Evolutionary conservation across 1,140 invertebrate genomes (phyloP).

Genomic region (Macrotrachela quadricornifera): DNA sequence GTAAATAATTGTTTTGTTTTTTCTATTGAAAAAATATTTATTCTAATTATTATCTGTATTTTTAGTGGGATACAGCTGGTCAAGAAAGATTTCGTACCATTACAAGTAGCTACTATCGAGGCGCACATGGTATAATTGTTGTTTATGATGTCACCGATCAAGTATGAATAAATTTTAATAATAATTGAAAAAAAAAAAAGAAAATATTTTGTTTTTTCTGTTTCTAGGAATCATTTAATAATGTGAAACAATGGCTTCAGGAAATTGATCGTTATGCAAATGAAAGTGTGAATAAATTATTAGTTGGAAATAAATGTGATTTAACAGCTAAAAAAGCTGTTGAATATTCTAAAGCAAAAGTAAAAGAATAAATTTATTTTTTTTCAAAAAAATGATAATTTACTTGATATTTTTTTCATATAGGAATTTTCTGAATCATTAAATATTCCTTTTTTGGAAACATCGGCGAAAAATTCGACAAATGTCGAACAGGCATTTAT

Average conservation of each 20-base stretch:
- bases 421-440: constrained; percentile 92
- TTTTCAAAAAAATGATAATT: too few relatives aligned
- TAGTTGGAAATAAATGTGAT: constrained; percentile 97
- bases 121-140: constrained; percentile 97
- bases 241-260: constrained; percentile 32
- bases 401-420: constrained; percentile 25
- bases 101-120: constrained; percentile 79
- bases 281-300: constrained; percentile 99
- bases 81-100: constrained; percentile 88
- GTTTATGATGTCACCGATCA: constrained; percentile 98
- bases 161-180: constrained; percentile 17
- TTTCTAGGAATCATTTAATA: constrained; percentile 28
- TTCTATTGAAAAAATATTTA: background rate
- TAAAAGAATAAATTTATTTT: too few relatives aligned
- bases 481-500: constrained; percentile 33
- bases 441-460: constrained; percentile 49
- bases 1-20: constrained; percentile 38
- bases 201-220: constrained; percentile 11
- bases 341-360: constrained; percentile 73
- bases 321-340: constrained; percentile 40
- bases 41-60: too few relatives aligned
- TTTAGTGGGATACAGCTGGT: constrained; percentile 72
- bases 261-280: constrained; percentile 52
- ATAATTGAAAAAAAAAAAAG: background rate
- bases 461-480: constrained; percentile 32